A percentile compares a stretch with the other conserved stretches of the same genome.
Evolutionary conservation across 2,113 vertebrate genomes (phyloP).

Genomic region (Onychostruthus taczanowskii): DNA sequence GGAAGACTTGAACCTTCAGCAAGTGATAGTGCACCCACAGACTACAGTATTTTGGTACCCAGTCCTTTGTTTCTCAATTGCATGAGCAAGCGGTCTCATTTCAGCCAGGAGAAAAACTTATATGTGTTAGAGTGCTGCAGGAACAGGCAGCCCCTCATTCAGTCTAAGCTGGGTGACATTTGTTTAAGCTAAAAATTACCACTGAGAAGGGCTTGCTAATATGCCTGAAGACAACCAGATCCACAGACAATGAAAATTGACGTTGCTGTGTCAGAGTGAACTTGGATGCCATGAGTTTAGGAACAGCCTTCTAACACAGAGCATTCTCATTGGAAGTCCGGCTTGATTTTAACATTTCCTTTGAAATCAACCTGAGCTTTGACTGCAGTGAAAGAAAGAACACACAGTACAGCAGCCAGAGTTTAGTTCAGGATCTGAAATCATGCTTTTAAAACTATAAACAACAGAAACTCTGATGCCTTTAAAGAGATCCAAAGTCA

Average conservation of each 20-base stretch:
- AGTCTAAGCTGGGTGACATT: background rate
- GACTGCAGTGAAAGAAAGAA: background rate
- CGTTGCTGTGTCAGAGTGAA: background rate
- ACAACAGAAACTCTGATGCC: background rate
- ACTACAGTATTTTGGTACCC: background rate
- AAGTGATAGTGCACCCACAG: background rate
- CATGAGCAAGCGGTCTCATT: background rate
- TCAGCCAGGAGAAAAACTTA: background rate
- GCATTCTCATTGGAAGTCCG: background rate
- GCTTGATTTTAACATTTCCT: background rate
- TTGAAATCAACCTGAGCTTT: background rate
- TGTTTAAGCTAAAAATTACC: background rate
- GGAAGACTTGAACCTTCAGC: background rate
- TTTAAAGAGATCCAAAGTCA: background rate
- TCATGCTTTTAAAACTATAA: background rate
- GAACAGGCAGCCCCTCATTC: background rate
- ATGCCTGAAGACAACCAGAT: background rate
- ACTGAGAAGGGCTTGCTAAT: background rate
- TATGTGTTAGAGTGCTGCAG: rapidly evolving
- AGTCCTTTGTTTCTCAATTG: background rate
- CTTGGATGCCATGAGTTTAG: background rate
- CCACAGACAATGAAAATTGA: background rate
- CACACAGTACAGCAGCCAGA: background rate
- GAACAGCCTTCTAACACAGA: background rate
- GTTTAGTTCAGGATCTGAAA: background rate